Base-by-base conservation (phyloP, 2,888 invertebrate species). In the Philopedon plagiatum region DNA sequence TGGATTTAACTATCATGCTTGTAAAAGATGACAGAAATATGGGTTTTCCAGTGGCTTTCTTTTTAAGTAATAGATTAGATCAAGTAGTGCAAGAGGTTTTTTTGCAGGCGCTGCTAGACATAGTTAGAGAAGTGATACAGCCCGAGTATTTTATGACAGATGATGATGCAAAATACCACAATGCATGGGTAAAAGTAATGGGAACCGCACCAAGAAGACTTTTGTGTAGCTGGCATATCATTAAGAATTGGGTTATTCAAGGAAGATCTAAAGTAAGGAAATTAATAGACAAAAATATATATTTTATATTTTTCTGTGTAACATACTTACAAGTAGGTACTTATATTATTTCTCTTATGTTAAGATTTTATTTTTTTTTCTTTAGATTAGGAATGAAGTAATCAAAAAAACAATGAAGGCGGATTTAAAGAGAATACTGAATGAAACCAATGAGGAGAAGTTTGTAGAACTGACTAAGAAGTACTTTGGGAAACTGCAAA, bases 141-240 rank as follows among this genome's bases (percentile, higher is more conserved):
- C 75, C 1, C 64, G 74, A 34, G 21, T 76, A 75, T 58, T 63
- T 77, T 26, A 78, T 75, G 75, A 76, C 44, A 7, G 74, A 76
- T 63, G 75, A 77, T 18, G 76, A 75, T 60, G 41, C 67, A 13
- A 76, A 77, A 44, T 76, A 76, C 39, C 71, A 75, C 56, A 75
- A 75, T 34, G 76, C 66, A 39, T 75, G 74, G 73, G 46, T 61
- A 2, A 66, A 75, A 23, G 57, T 63, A 15, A 74, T 74, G 75
- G 64, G 15, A 11, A 29, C 51, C 21, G 56, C 2, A 32, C 62
- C 57, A 26, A 71, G 34, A 37, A 63, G 72, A 46, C 68, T 78
- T 46, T 58, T 77, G 37, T 77, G 76, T 57, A 75, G 74, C 49
- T 77, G 77, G 76, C 76, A 77, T 70, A 60, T 78, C 15, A 61